Conservation (phyloP, 1,140 invertebrate species). For the Phortica variegata region DNA sequence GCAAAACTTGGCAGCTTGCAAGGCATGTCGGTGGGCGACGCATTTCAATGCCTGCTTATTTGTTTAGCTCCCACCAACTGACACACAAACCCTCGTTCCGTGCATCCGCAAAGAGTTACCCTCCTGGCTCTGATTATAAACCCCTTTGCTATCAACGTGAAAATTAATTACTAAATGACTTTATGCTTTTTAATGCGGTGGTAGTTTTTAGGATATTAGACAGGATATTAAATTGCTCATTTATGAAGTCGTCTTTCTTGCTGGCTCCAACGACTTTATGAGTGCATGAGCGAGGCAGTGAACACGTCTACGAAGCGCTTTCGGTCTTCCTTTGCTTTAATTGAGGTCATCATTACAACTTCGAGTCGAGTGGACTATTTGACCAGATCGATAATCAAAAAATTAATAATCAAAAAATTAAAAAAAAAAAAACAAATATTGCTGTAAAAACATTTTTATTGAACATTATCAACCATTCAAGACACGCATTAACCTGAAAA, state of each 20-base stretch:
- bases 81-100: not conserved
- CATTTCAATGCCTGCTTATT: not conserved
- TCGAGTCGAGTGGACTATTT: too few species aligned
- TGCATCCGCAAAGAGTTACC: too few species aligned
- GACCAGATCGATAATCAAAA: conserved; percentile 4
- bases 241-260: conserved; percentile 7
- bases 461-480: too few species aligned
- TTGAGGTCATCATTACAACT: too few species aligned
- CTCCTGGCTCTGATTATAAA: not conserved
- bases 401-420: conserved; percentile 23
- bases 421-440: conserved; percentile 11
- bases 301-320: too few species aligned
- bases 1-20: not conserved
- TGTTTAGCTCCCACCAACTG: not conserved
- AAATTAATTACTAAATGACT: conserved; percentile 55
- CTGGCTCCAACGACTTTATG: conserved; percentile 4
- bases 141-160: conserved; percentile 26
- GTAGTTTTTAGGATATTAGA: conserved; percentile 52
- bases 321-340: too few species aligned
- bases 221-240: conserved; percentile 42
- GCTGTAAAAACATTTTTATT: too few species aligned
- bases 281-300: too few species aligned
- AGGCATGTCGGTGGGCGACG: not conserved
- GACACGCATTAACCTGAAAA: too few species aligned
- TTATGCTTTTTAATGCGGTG: conserved; percentile 50